Conservation (phyloP, 2,888 invertebrate genomes). For the Harmothoe impar region DNA sequence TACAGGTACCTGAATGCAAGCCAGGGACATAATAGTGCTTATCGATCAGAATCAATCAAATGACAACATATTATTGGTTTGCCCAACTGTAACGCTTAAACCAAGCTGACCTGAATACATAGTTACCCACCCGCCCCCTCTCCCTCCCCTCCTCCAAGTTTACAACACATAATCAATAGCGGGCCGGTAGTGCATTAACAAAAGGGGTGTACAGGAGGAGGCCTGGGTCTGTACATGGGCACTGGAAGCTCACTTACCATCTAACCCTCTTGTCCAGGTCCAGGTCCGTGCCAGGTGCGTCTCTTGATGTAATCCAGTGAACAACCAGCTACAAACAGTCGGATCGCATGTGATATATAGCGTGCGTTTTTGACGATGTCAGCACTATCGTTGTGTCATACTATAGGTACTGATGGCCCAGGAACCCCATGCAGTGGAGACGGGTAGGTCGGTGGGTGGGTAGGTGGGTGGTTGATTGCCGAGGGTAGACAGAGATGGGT, state of each 20-base stretch:
- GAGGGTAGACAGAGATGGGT: neutral
- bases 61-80: slow-evolving; percentile 34
- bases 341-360: neutral
- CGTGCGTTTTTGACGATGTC: neutral
- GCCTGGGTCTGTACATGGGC: neutral
- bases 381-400: neutral
- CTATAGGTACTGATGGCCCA: neutral
- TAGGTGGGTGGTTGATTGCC: neutral
- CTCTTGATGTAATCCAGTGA: slow-evolving; percentile 54
- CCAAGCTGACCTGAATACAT: slow-evolving; percentile 39
- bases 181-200: slow-evolving; percentile 7
- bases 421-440: neutral
- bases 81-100: neutral
- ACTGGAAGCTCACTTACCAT: slow-evolving; percentile 31
- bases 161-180: neutral
- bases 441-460: neutral
- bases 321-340: slow-evolving; percentile 16
- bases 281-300: neutral
- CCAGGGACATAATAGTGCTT: neutral
- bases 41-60: slow-evolving; percentile 49
- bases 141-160: neutral
- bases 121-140: neutral
- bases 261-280: neutral
- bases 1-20: neutral
- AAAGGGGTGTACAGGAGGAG: neutral